Base-by-base conservation (phyloP, 2,113 vertebrate genomes). In the Mustela lutreola region DNA sequence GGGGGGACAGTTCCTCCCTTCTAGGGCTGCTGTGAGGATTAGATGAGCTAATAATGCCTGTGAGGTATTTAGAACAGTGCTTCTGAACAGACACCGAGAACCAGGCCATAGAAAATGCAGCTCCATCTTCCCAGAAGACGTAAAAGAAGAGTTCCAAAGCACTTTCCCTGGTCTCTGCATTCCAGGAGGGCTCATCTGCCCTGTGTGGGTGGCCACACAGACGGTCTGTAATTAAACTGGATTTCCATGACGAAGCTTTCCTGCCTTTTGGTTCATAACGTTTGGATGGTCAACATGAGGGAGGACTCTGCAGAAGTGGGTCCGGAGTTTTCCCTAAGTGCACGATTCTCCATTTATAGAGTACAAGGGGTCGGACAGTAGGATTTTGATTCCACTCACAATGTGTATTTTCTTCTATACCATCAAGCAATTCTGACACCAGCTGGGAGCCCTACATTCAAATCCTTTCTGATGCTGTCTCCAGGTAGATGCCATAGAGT, bases 151-250 rank as follows among this genome's bases (percentile, higher is more conserved):
- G n/a, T 58, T 63, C 24, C 53, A 93, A 89, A 50, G 50, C 21
- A 96, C 22, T 48, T 85, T 65, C 45, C 80, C 28, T 65, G 12
- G 75, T 60, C 15, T 73, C 70, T 48, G 67, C 63, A 92, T 58
- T 58, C n/a, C 53, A 53, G 33, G 45, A 85, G 50, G 48, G 9
- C 26, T 45, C 62, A 58, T 42, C n/a, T 60, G 58, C 56, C 50
- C 42, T 89, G 48, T 73, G 67, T 80, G 58, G 18, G n/a, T 85
- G 56, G 53, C 33, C 73, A 48, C n/a, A 56, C 63, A 45, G 56
- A 60, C 24, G 45, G 48, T 19, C 45, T 86, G 21, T 80, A 94
- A 94, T 85, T 79, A 89, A 85, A 82, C 18, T 94, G 28, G 67
- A 92, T 78, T 70, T 90, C 53, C 71, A 70, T 56, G 56, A 82